Percentiles rank a stretch among this genome's conserved stretches.
These are phyloP conservation scores for Antitype chi DNA, from an alignment of 2,888 invertebrate genomes.

Conservation along the genomic window DNA sequence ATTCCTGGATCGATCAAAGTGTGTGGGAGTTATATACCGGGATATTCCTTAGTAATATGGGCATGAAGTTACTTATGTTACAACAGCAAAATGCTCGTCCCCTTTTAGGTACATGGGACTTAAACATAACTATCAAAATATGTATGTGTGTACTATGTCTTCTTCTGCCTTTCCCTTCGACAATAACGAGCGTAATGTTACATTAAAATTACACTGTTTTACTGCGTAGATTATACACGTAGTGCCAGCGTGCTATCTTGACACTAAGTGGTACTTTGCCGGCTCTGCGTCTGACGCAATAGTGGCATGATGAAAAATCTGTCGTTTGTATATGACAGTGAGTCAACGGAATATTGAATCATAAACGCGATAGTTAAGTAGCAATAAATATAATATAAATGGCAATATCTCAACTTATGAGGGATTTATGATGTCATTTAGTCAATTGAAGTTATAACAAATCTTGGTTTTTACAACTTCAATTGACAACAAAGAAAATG, in stretches of 20 bases:
- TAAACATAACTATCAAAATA: background rate
- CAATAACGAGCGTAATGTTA: background rate
- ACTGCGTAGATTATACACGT: constrained; percentile 16
- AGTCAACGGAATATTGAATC: constrained; percentile 36
- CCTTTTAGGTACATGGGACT: background rate
- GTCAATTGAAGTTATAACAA: background rate
- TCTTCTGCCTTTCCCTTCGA: background rate
- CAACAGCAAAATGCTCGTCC: background rate
- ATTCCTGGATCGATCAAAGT: background rate
- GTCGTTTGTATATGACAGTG: background rate
- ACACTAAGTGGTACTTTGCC: constrained; percentile 49
- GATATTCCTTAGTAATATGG: background rate
- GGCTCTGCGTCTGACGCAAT: constrained; percentile 45
- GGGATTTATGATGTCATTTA: background rate
- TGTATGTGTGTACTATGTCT: background rate
- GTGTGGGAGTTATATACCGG: too few relatives aligned
- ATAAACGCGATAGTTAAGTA: background rate
- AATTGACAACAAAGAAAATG: too few relatives aligned
- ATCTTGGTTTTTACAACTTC: too few relatives aligned
- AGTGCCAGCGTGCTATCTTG: constrained; percentile 47
- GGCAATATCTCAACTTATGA: background rate
- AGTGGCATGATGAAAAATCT: constrained; percentile 30
- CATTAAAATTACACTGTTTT: constrained; percentile 14
- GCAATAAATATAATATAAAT: constrained; percentile 22
- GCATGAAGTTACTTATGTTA: background rate